Evolutionary conservation across 2,113 vertebrate species (phyloP), one percentile per base, ranked within the genome.

Genomic region (Copsychus sechellarum): DNA sequence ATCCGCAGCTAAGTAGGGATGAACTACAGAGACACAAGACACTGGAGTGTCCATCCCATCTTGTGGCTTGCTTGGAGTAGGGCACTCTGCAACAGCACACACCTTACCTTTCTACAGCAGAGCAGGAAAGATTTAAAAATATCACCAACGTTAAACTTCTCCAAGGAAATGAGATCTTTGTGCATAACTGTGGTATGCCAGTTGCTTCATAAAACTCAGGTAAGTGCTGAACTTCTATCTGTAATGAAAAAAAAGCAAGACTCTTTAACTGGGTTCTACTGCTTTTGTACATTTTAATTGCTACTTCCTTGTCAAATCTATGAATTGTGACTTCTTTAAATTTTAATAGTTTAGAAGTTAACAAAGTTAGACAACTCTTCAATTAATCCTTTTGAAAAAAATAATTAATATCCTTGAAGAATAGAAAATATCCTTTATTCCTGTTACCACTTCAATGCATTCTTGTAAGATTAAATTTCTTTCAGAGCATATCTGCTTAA

Each of bases 41-140:
- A 96, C 13, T 42, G 96, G 89, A 45, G 76, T 95, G 24, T 96
- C 92, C 2, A 97, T 87, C 8, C 81, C 93, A 33, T 90, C 62
- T 72, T 97, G 72, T 28, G 93, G 34, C 8, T n/a, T 51, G 4
- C 94, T 96, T 86, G 94, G 64, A 73, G 84, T 48, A 5, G 97
- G 56, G 42, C 96, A 90, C 56, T 98, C 76, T 20, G 95, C 85
- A 38, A 97, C 88, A 64, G 95, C 97, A 7, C 29, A 93, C 25
- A 97, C 12, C 56, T 90, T 64, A 78, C 64, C 67, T 94, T 90
- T 96, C 96, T 51, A 85, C 91, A 73, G 96, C 47, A 81, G 98
- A 95, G 61, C 97, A 97, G 76, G 97, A 96, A 64, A 93, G 95
- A 61, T 98, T 98, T 98, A 70, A 98, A 98, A n/a, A 62, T 34